Percentiles rank a stretch among this genome's conserved stretches.
These are phyloP conservation scores for Xyrichtys novacula DNA, from an alignment of 2,797 vertebrate genomes.

Conservation along the genomic window DNA sequence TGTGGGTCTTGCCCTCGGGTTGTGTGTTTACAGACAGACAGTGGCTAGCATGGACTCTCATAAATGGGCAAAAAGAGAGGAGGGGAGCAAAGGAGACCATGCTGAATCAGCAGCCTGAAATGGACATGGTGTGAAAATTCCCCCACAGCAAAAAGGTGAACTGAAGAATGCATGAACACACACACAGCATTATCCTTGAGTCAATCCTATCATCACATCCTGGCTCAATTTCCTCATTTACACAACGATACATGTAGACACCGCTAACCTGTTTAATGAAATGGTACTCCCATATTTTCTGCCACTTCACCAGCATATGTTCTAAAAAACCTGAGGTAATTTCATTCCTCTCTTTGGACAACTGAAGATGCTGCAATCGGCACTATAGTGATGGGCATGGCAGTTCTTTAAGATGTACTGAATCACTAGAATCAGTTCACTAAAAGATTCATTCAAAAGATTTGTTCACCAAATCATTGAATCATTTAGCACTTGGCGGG, in stretches of 20 bases:
- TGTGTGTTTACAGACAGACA: slow-evolving; percentile 73
- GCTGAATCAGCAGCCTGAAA: slow-evolving; percentile 75
- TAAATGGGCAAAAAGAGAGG: slow-evolving; percentile 57
- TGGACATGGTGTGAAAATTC: slow-evolving; percentile 44
- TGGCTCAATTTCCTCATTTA: slow-evolving; percentile 46
- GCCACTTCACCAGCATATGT: slow-evolving; percentile 70
- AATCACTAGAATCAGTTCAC: no score
- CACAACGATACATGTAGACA: slow-evolving; percentile 35
- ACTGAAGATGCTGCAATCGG: slow-evolving; percentile 64
- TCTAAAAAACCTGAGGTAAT: slow-evolving; percentile 66
- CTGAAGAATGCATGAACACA: slow-evolving; percentile 26
- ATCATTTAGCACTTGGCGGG: no score
- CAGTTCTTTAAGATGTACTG: no score
- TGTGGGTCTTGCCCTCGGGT: slow-evolving; percentile 55
- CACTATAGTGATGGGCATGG: no score
- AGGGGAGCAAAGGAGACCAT: slow-evolving; percentile 39
- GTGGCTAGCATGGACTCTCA: slow-evolving; percentile 50
- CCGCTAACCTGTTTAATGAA: slow-evolving; percentile 69
- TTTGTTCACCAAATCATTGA: no score
- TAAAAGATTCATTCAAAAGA: no score
- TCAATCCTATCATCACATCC: slow-evolving; percentile 18
- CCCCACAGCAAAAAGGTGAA: slow-evolving; percentile 49
- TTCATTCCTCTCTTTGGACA: slow-evolving; percentile 53
- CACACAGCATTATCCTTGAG: background rate
- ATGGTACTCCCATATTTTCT: slow-evolving; percentile 62